Percentiles rank a stretch among this genome's conserved stretches.
Evolutionary conservation across 2,888 invertebrate species (phyloP).

Genomic region (Drepana falcataria): DNA sequence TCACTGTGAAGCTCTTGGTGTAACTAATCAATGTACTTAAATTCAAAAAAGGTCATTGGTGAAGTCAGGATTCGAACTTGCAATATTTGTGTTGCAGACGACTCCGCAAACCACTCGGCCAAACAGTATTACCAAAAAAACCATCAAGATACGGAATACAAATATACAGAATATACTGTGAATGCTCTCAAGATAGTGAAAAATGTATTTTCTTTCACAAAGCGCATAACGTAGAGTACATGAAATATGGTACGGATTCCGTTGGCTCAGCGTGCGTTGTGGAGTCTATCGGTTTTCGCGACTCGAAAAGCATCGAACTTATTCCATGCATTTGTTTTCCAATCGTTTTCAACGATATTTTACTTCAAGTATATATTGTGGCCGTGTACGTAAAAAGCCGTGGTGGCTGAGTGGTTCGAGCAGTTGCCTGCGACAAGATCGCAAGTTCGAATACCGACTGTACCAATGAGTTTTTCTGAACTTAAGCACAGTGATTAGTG

Average conservation of each 20-base stretch:
- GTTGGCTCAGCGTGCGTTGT: conserved; percentile 66
- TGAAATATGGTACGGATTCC: conserved; percentile 74
- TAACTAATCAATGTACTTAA: too few relatives aligned
- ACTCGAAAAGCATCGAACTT: conserved; percentile 63
- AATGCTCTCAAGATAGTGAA: conserved; percentile 69
- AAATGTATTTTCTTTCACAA: conserved; percentile 77
- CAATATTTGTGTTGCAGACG: too few relatives aligned
- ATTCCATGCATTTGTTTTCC: conserved; percentile 63
- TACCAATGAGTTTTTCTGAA: too few relatives aligned
- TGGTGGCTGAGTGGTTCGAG: too few relatives aligned
- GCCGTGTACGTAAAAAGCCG: conserved; percentile 19
- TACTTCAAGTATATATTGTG: conserved; percentile 28
- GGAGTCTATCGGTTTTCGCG: conserved; percentile 65
- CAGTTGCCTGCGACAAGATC: too few relatives aligned
- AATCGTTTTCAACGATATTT: conserved; percentile 38
- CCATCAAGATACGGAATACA: conserved; percentile 32
- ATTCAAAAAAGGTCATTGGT: too few relatives aligned
- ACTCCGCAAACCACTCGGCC: too few relatives aligned
- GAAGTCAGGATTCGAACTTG: too few relatives aligned
- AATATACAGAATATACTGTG: conserved; percentile 52
- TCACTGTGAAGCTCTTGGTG: too few relatives aligned
- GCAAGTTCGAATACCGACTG: too few relatives aligned
- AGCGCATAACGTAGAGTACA: conserved; percentile 72
- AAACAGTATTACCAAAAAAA: conserved; percentile 11
- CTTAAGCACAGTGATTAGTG: too few relatives aligned